Evolutionary conservation across 2,797 vertebrate species (phyloP).

Genomic region (Syngnathus acus): DNA sequence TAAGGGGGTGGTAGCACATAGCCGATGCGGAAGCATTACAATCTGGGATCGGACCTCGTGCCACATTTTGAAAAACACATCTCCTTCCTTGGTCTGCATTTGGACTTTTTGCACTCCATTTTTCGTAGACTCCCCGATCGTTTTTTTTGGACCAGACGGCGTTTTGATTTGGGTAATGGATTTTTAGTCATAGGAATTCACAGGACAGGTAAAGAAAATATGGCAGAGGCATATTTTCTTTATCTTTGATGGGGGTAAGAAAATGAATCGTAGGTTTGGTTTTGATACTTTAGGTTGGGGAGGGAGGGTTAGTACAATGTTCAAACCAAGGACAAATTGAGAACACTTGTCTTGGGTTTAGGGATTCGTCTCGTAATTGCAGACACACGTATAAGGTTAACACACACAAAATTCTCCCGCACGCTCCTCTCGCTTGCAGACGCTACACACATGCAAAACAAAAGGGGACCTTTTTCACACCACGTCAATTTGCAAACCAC

Average conservation of each 20-base stretch:
- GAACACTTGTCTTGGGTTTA: conserved; percentile 75
- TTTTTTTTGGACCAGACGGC: conserved; percentile 60
- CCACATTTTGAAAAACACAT: conserved; percentile 45
- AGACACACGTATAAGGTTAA: conserved; percentile 67
- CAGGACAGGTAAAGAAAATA: conserved; percentile 80
- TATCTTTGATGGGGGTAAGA: conserved; percentile 80
- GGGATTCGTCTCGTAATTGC: conserved; percentile 67
- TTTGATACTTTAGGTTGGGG: conserved; percentile 67
- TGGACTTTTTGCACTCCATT: conserved; percentile 29
- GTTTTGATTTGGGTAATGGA: conserved; percentile 61
- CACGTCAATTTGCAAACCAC: conserved; percentile 78
- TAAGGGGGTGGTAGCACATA: conserved; percentile 79
- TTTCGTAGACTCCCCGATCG: conserved; percentile 33
- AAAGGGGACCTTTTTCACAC: conserved; percentile 57
- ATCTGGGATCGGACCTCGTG: conserved; percentile 32
- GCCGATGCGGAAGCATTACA: conserved; percentile 67
- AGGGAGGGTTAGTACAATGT: conserved; percentile 76
- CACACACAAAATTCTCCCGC: conserved; percentile 28
- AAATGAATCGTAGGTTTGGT: conserved; percentile 73
- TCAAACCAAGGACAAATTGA: conserved; percentile 78
- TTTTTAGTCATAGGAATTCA: conserved; percentile 65
- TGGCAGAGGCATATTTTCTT: conserved; percentile 77
- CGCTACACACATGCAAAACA: conserved; percentile 67
- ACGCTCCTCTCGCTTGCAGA: conserved; percentile 30
- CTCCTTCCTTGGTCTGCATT: conserved; percentile 61